Conservation (phyloP, 2,888 invertebrate species). For the Drosophila recens region DNA sequence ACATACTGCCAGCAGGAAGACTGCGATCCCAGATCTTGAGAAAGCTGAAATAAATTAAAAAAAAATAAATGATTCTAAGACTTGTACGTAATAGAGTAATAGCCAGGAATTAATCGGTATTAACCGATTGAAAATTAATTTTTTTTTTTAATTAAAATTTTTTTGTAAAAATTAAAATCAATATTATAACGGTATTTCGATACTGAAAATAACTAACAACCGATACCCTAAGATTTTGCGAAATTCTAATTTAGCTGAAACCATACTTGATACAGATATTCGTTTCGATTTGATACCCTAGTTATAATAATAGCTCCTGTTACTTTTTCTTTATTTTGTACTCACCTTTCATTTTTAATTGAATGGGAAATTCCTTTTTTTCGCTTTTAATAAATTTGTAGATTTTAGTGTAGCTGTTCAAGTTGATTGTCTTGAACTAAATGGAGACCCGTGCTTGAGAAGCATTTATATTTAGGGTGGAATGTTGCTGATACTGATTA, state of each 20-base stretch:
- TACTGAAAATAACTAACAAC: no score
- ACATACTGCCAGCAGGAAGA: conserved; percentile 43
- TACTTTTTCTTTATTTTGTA: background rate
- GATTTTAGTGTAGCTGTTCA: conserved; percentile 26
- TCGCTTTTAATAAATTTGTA: conserved; percentile 7
- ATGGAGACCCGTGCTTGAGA: conserved; percentile 40
- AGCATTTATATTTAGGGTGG: conserved; percentile 62
- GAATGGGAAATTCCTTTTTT: conserved; percentile 28
- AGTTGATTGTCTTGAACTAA: conserved; percentile 52
- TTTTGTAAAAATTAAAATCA: no score
- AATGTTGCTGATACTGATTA: conserved; percentile 48
- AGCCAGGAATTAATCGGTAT: no score
- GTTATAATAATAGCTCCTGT: conserved; percentile 7
- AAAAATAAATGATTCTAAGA: no score
- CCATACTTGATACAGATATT: no score
- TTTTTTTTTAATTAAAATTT: no score
- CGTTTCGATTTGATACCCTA: no score
- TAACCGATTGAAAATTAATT: no score
- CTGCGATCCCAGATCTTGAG: conserved; percentile 28
- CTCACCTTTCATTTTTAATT: conserved; percentile 48
- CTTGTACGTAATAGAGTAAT: no score
- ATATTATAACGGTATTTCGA: no score
- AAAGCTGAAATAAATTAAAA: conserved; percentile 19
- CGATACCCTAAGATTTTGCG: no score
- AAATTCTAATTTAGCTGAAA: no score